phyloP scores from a whole-genome alignment of 2,113 vertebrate genomes.

The Mormoops blainvillei region DNA sequence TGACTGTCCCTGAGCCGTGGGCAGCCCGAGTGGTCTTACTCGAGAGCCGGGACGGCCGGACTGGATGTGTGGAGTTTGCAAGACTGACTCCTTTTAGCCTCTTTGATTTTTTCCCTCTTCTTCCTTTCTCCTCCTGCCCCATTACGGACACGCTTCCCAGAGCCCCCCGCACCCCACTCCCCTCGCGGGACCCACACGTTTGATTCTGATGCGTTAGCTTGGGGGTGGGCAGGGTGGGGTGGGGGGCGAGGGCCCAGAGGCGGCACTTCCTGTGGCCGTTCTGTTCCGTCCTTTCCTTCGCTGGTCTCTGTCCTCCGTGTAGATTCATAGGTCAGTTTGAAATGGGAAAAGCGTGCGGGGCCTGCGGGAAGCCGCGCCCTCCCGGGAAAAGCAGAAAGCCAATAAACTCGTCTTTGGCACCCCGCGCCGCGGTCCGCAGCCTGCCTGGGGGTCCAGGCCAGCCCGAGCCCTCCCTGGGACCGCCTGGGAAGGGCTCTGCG shows the following conservation, averaged over 20 bases:
- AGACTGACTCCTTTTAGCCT: not conserved
- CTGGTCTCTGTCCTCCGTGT: not conserved
- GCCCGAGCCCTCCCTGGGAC: fast-evolving
- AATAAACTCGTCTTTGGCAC: constrained; percentile 54
- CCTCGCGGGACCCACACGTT: constrained; percentile 6
- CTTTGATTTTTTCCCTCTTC: fast-evolving
- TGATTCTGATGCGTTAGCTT: constrained; percentile 15
- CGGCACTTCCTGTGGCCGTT: not conserved
- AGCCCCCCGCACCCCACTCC: not conserved
- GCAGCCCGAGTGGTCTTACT: fast-evolving
- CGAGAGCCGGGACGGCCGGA: fast-evolving
- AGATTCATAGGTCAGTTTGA: not conserved
- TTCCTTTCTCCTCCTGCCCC: not conserved
- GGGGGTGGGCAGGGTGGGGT: not conserved
- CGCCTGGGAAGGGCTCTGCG: not conserved
- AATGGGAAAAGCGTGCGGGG: not conserved
- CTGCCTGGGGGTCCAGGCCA: fast-evolving
- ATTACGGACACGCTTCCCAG: not conserved
- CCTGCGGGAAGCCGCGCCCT: constrained; percentile 48
- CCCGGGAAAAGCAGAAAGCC: not conserved
- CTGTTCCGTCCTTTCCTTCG: not conserved
- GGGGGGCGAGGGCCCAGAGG: not conserved
- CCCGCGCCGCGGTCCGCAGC: not conserved
- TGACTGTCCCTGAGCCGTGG: fast-evolving
- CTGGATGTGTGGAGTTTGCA: not conserved